Evolutionary conservation across 2,113 vertebrate species (phyloP), one percentile per base, ranked within the genome.

Genomic region (Oxygymnocypris stewartii): DNA sequence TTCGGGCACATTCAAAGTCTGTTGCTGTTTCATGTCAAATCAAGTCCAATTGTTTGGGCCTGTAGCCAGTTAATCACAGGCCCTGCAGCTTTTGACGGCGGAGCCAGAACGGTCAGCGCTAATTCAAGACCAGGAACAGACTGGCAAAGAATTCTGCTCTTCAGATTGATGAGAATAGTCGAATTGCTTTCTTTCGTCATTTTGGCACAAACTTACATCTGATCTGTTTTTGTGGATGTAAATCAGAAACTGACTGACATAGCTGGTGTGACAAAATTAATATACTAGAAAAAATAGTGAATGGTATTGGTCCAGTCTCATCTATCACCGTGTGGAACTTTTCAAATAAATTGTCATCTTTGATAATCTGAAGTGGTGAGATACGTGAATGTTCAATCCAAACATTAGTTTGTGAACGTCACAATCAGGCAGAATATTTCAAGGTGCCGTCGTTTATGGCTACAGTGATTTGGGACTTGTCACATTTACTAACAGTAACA

Each of bases 161-260:
- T 93, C 88, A 91, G 91, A 90, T 88, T 92, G 92, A 93, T 93
- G 90, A 91, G 89, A 90, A 88, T 90, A 86, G 86, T 91, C 87
- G 93, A 92, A 94, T 95, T 93, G 92, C 90, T 92, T 92, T 92
- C 88, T 92, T 94, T 93, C 92, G 87, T 90, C 87, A 90, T 92
- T 92, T 91, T 93, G 91, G 92, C 91, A 87, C 23, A 9, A 65
- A 63, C 42, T 71, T 82, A 51, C 83, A 61, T 90, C 69, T 84
- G 77, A 82, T 57, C 65, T 57, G 75, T 75, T 65, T 89, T 87
- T 88, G 85, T 84, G 79, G 84, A 93, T 92, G 88, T 80, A 82
- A 93, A 92, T 92, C 91, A 88, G 86, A 91, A 87, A 86, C 76
- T 82, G 88, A 91, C 92, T 92, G 89, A 91, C 89, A 88, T 7